These are phyloP conservation scores for Bombus vancouverensis DNA, from an alignment of 1,140 invertebrate species.

Conservation along the genomic window DNA sequence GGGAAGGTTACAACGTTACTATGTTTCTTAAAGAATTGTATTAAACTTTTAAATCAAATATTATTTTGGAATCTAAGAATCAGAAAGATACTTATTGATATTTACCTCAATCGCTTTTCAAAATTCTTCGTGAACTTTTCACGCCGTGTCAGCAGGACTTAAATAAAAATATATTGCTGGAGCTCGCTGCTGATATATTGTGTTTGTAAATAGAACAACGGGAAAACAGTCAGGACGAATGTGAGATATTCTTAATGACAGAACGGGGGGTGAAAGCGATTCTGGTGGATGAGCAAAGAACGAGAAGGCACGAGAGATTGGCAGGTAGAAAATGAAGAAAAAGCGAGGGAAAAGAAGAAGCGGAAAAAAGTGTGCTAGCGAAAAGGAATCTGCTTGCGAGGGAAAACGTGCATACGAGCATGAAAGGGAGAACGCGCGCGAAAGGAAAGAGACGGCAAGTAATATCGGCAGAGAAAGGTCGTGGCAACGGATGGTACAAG, in stretches of 20 bases:
- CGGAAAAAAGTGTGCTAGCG: neutral
- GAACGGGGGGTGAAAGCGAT: constrained; percentile 25
- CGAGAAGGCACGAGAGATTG: constrained; percentile 28
- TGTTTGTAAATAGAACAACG: neutral
- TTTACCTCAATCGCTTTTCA: neutral
- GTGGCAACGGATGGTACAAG: neutral
- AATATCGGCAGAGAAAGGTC: constrained; percentile 17
- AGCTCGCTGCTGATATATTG: constrained; percentile 4
- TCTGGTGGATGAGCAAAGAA: constrained; percentile 22
- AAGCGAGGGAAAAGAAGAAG: neutral
- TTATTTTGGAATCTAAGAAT: too few relatives aligned
- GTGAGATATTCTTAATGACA: neutral
- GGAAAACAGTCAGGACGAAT: neutral
- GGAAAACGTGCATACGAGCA: neutral
- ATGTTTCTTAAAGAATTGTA: neutral
- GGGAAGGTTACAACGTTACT: neutral
- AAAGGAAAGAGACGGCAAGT: neutral
- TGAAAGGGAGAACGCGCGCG: neutral
- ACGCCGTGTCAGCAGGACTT: too few relatives aligned
- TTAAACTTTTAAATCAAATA: too few relatives aligned
- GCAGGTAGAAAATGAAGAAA: constrained; percentile 48
- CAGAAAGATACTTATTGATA: too few relatives aligned
- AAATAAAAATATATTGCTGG: neutral
- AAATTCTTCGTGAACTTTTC: neutral
- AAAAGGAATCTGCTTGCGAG: constrained; percentile 38